A percentile compares a stretch with the other conserved stretches of the same genome.
Evolutionary conservation across 2,113 vertebrate genomes (phyloP).

Genomic region (Cyphomyrus discorhynchus): DNA sequence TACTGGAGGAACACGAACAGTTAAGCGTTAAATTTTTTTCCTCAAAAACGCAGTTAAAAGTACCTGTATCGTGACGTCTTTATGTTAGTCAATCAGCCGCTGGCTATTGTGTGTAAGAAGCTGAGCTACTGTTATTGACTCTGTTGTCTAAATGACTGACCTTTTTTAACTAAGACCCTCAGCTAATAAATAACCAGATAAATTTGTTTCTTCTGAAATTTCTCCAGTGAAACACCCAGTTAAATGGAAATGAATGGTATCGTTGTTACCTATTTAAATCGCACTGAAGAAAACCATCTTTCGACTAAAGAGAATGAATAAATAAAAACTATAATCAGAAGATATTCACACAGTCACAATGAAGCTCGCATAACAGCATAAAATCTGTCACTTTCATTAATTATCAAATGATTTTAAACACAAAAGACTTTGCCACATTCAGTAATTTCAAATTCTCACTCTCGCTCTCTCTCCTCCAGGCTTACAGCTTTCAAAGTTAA

Average conservation of each 20-base stretch:
- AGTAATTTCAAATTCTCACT: background rate
- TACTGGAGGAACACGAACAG: slow-evolving; percentile 58
- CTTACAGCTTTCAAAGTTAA: slow-evolving; percentile 72
- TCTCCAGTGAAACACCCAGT: background rate
- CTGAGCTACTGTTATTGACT: background rate
- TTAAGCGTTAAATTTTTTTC: slow-evolving; percentile 45
- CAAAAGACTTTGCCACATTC: background rate
- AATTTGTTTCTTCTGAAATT: background rate
- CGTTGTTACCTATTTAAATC: background rate
- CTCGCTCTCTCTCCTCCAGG: slow-evolving; percentile 41
- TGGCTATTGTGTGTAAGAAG: background rate
- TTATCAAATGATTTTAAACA: background rate
- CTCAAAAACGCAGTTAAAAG: background rate
- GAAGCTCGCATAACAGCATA: background rate
- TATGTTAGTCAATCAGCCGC: background rate
- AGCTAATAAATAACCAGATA: background rate
- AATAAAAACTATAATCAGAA: background rate
- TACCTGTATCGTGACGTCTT: background rate
- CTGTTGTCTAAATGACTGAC: background rate
- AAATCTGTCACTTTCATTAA: slow-evolving; percentile 5
- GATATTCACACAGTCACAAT: background rate
- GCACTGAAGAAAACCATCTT: background rate
- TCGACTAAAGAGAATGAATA: background rate
- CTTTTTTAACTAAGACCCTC: background rate
- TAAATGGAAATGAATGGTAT: background rate